Evolutionary conservation across 2,113 vertebrate species (phyloP).

Genomic region (Tetrax tetrax): DNA sequence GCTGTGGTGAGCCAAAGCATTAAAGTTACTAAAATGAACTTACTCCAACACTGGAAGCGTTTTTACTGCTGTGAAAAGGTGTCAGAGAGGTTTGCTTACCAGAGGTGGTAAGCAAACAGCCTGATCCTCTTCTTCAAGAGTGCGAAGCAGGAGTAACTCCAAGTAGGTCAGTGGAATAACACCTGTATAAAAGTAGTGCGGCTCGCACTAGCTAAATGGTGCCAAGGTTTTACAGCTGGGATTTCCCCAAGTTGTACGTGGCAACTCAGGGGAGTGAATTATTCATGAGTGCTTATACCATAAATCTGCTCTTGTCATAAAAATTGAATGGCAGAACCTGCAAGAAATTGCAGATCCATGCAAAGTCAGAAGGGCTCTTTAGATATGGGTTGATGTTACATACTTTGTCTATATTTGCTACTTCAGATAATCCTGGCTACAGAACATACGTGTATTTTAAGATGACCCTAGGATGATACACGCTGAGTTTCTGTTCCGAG

Average conservation of each 20-base stretch:
- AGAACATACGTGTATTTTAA: background rate
- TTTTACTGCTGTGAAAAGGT: background rate
- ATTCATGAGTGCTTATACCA: constrained; percentile 42
- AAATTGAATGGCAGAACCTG: constrained; percentile 22
- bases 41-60: background rate
- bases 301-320: constrained; percentile 41
- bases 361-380: background rate
- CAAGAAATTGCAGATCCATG: background rate
- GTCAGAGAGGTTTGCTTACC: background rate
- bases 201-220: background rate
- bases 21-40: background rate
- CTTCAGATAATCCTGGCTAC: background rate
- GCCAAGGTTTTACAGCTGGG: constrained; percentile 48
- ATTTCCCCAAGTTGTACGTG: constrained; percentile 36
- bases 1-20: background rate
- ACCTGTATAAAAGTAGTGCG: constrained; percentile 17
- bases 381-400: background rate
- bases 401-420: background rate
- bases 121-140: background rate
- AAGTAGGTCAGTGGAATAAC: constrained; percentile 54
- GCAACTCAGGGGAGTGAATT: constrained; percentile 24
- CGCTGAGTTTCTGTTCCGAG: background rate
- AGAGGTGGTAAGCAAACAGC: background rate
- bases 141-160: background rate
- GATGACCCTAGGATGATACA: background rate